Evolutionary conservation across 2,113 vertebrate genomes (phyloP), one percentile per base, ranked within the genome.

Genomic region (Sylvietta virens): DNA sequence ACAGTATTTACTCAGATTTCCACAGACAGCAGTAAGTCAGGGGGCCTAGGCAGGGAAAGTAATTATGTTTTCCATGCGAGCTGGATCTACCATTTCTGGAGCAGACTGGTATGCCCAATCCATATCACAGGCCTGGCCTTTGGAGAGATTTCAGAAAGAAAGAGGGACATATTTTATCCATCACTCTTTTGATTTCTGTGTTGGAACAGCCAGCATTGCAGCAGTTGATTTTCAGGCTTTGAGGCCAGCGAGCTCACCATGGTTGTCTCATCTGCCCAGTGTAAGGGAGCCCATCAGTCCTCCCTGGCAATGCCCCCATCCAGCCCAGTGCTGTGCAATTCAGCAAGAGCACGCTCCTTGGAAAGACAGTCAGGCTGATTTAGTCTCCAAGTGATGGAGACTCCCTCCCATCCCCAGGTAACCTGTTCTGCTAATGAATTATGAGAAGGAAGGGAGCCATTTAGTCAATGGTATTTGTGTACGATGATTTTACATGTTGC

Each of bases 381-480:
- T 81, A 71, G 58, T 48, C 67, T 93, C 69, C 69, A 70, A 74
- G 72, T 33, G 67, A 44, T 48, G 86, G 88, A 83, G 78, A 84
- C 64, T 86, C 88, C 76, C 80, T 84, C 72, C 51, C 51, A 86
- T 47, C 61, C 80, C 76, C 0, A 9, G 35, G 40, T 93, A 96
- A 88, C 86, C 56, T 76, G 90, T 72, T 96, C 82, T 13, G 3
- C 66, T 92, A 88, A 90, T 86, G 94, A 97, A 61, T 96, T 94
- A 96, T 7, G 93, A 81, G 94, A 47, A 88, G 48, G 90, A 86
- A 88, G 96, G 93, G 96, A 97, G 88, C 80, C 4, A 1, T 97
- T 96, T 42, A 92, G 82, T 96, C 90, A 90, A 88, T 64, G 72
- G 65, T 95, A 90, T 96, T 96, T 96, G 93, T 86, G 90, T 91